These are phyloP conservation scores for Geotrypetes seraphini DNA, from an alignment of 2,797 vertebrate species.

Conservation along the genomic window DNA sequence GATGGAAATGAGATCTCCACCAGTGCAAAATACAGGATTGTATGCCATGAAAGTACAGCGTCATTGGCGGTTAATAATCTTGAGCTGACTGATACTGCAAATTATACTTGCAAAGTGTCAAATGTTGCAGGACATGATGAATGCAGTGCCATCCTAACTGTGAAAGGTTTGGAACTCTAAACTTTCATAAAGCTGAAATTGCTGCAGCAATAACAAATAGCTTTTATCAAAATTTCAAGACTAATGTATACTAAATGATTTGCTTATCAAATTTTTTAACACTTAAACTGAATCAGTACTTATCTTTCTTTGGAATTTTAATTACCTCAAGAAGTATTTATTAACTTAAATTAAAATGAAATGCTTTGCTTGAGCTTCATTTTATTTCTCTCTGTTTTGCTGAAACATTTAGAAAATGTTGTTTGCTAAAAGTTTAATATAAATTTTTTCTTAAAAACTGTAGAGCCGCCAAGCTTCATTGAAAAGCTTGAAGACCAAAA, in stretches of 20 bases:
- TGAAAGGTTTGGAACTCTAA: conserved; percentile 61
- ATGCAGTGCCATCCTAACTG: conserved; percentile 67
- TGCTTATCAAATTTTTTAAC: too few species aligned
- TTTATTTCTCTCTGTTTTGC: conserved; percentile 11
- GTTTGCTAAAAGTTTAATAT: too few species aligned
- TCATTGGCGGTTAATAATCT: conserved; percentile 77
- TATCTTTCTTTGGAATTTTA: conserved; percentile 7
- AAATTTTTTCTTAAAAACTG: conserved; percentile 49
- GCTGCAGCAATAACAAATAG: too few species aligned
- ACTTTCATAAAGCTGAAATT: conserved; percentile 16
- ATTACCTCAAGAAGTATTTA: conserved; percentile 3
- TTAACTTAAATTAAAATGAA: too few species aligned
- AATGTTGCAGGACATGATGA: conserved; percentile 82
- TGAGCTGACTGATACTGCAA: conserved; percentile 75
- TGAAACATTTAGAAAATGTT: not conserved
- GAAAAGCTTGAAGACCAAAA: conserved; percentile 72
- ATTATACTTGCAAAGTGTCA: conserved; percentile 80
- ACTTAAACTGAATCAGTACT: too few species aligned
- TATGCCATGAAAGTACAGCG: conserved; percentile 80
- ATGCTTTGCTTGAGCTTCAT: not conserved
- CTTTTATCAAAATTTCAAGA: too few species aligned
- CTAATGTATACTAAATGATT: too few species aligned
- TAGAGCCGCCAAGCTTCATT: conserved; percentile 93
- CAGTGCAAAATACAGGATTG: conserved; percentile 78
- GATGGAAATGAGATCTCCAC: conserved; percentile 77